Conservation (phyloP, 2,797 vertebrate species). For the Peromyscus aztecus region DNA sequence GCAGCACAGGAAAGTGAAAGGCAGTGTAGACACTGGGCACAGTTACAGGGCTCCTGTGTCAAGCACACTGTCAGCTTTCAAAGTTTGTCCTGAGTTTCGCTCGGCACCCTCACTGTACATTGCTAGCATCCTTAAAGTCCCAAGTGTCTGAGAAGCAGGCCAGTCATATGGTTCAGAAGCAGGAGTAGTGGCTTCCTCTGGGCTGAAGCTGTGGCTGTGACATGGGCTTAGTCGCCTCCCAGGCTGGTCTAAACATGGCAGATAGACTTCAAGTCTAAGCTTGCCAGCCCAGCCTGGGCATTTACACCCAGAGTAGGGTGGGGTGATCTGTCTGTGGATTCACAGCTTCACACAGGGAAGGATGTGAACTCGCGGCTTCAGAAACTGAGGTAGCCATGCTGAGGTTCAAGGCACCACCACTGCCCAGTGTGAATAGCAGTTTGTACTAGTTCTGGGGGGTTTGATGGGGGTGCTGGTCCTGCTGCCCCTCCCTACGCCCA, state of each 20-base stretch:
- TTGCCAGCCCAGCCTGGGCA: background rate
- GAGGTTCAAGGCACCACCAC: background rate
- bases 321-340: background rate
- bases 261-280: too few relatives aligned
- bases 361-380: background rate
- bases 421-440: background rate
- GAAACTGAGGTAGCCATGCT: background rate
- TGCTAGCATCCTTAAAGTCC: background rate
- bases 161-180: accelerated
- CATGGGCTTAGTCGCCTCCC: background rate
- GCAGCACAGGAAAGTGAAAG: background rate
- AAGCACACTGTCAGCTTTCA: too few relatives aligned
- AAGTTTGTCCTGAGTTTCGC: accelerated
- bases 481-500: too few relatives aligned
- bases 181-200: background rate
- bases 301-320: background rate
- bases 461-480: background rate
- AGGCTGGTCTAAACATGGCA: background rate
- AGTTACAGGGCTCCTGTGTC: background rate
- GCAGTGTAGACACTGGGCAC: too few relatives aligned
- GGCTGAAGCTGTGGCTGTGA: background rate
- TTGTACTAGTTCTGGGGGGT: background rate
- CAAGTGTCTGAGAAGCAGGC: background rate
- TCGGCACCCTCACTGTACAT: accelerated
- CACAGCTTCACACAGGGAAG: background rate